A percentile compares a stretch with the other conserved stretches of the same genome.
These are phyloP conservation scores for mouse (Mus musculus) DNA, from an alignment of 2,113 vertebrate species.

Conservation along the genomic window DNA sequence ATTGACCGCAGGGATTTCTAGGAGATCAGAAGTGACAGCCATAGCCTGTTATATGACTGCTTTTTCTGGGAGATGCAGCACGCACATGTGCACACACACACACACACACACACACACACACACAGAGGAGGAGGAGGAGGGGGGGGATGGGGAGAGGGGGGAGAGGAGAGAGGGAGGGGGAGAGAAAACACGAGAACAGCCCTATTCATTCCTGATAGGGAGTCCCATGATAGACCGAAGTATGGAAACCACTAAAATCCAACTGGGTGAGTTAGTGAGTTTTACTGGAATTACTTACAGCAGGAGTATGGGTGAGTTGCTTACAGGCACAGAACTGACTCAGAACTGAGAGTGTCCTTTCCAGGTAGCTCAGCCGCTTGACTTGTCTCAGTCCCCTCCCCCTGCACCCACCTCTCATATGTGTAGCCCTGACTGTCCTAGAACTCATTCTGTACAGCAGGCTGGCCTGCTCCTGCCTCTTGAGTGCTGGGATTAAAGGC, in stretches of 20 bases:
- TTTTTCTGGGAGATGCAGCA: not conserved
- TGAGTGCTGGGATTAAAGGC: not conserved
- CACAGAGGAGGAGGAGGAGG: too few relatives aligned
- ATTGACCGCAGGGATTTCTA: not conserved
- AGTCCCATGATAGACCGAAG: not conserved
- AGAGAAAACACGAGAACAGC: too few relatives aligned
- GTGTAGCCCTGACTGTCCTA: not conserved
- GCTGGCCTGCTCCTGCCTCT: not conserved
- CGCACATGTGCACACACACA: not conserved
- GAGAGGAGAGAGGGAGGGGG: too few relatives aligned
- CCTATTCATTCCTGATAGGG: not conserved
- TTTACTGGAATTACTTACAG: not conserved
- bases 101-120: not conserved
- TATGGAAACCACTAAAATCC: not conserved
- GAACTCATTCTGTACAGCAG: too few relatives aligned
- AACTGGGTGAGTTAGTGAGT: not conserved
- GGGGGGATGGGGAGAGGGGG: too few relatives aligned
- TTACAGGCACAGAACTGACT: not conserved
- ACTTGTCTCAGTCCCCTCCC: too few relatives aligned
- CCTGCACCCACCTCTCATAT: too few relatives aligned
- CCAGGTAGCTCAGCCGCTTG: not conserved
- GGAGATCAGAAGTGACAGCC: not conserved
- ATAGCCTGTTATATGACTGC: not conserved
- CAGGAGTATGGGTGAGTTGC: not conserved
- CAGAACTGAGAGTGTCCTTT: not conserved